A percentile compares a stretch with the other conserved stretches of the same genome.
phyloP scores from a whole-genome alignment of 37 sponge, comb jelly and placozoan genomes.

The Cliona cf. orientalis region DNA sequence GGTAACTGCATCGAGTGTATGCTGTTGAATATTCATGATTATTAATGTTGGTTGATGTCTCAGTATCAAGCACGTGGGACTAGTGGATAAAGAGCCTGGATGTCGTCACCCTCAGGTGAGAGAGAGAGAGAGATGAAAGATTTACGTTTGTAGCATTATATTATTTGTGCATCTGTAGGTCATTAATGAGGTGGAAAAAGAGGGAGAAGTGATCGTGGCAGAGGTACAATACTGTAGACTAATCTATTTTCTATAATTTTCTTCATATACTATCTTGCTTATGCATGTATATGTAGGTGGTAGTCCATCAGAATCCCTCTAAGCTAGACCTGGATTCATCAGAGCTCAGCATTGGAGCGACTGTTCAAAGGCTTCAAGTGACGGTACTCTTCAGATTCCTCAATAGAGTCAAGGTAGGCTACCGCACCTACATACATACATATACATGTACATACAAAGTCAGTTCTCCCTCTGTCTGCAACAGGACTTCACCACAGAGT shows the following conservation, averaged over 20 bases:
- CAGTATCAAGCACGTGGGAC: constrained; percentile 21
- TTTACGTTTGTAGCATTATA: background rate
- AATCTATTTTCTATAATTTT: background rate
- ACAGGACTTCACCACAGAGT: constrained; percentile 30
- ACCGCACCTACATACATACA: background rate
- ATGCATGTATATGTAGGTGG: constrained; percentile 17
- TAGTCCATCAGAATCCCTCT: background rate
- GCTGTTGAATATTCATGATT: background rate
- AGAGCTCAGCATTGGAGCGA: constrained; percentile 38
- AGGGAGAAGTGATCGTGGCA: constrained; percentile 7
- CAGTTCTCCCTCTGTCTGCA: background rate
- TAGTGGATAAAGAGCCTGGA: constrained; percentile 17
- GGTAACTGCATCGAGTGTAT: background rate
- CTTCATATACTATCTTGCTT: background rate
- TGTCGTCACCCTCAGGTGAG: constrained; percentile 30
- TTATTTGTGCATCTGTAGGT: constrained; percentile 12
- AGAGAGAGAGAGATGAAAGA: background rate
- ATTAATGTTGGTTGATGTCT: background rate
- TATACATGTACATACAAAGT: background rate
- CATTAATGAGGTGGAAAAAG: constrained; percentile 2
- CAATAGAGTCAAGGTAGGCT: constrained; percentile 46
- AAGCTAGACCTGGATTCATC: constrained; percentile 18
- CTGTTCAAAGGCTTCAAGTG: constrained; percentile 39
- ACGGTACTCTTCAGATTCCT: constrained; percentile 45
- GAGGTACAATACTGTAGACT: background rate